Evolutionary conservation across 2,888 invertebrate species (phyloP), one percentile per base, ranked within the genome.

Genomic region (Resseliella maxima): DNA sequence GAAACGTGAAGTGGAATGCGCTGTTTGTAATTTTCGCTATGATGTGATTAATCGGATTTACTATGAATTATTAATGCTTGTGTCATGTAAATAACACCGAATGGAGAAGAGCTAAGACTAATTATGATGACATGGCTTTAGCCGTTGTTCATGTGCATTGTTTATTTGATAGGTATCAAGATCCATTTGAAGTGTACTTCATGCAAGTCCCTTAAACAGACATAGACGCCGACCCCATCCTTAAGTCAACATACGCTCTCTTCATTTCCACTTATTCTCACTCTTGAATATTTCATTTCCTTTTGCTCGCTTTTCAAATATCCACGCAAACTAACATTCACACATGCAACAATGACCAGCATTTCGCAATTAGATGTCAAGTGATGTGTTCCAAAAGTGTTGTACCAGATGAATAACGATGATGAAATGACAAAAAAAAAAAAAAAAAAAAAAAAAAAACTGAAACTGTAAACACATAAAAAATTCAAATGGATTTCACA

Each of bases 61-160:
- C 59, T 59, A 59, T 59, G 59, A 59, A 59, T 59, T 59, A 59
- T 59, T 59, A 59, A 59, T 59, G 59, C 59, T 59, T 59, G 59
- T 59, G 59, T 59, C 59, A 59, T 59, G 59, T 59, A 59, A 59
- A 59, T 59, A 59, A 59, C 24, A 59, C 59, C 50, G 15, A 50
- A 18, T 50, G 50, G 10, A 59, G 24, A 59, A 3, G 24, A 2
- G n/a, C 24, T 59, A 50, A 50, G 59, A 24, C 59, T 59, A 59
- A 59, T 59, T 59, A 59, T 59, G 59, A 59, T 59, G 59, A 59
- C 59, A 59, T 24, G 59, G 59, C 59, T 59, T 59, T 59, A 24
- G 24, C 24, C 15, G 46, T 6, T 50, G 46, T 50, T 50, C 46
- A 50, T 50, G 46, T 50, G 59, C 59, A 59, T 59, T 59, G 24